These are phyloP conservation scores for Cephus runcator DNA, from an alignment of 2,888 invertebrate species.

Conservation along the genomic window DNA sequence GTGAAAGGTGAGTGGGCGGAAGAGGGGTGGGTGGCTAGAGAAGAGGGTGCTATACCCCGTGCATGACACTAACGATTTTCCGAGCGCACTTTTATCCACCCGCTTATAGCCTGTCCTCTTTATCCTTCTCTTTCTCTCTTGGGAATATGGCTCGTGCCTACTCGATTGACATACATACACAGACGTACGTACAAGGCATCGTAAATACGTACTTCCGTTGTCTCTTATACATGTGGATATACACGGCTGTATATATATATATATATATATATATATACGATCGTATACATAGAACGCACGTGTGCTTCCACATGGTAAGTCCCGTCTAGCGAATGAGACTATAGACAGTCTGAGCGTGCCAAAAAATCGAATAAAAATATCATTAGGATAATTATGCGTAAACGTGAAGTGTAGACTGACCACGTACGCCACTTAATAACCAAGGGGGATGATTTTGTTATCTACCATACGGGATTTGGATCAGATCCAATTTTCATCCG, in stretches of 20 bases:
- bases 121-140: background rate
- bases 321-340: background rate
- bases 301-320: background rate
- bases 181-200: background rate
- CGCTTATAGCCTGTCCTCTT: background rate
- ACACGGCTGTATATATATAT: too few relatives aligned
- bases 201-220: background rate
- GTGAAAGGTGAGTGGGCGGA: background rate
- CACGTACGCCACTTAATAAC: background rate
- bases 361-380: background rate
- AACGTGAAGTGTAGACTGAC: background rate
- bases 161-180: background rate
- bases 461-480: background rate
- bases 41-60: background rate
- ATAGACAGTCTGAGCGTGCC: background rate
- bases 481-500: background rate
- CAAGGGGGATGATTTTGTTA: background rate
- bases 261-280: background rate
- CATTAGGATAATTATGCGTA: background rate
- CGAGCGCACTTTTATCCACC: background rate
- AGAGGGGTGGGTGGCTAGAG: background rate
- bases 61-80: background rate
- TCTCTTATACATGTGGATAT: background rate
- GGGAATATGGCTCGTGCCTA: background rate
- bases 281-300: background rate